Conservation (phyloP, 2,797 vertebrate species). For the Phrynocephalus guinanensis region DNA sequence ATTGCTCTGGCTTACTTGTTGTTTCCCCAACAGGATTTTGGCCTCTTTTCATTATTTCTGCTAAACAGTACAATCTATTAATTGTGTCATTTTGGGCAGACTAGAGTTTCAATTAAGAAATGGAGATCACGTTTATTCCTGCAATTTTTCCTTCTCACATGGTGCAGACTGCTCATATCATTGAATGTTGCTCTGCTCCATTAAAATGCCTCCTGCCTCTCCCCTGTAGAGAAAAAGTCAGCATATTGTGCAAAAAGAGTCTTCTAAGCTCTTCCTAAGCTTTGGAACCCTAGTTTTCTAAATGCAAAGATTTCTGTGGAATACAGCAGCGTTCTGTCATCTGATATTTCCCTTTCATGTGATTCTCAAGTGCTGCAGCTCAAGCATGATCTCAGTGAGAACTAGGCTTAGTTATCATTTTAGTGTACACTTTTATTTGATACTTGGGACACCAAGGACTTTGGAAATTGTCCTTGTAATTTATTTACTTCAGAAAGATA, state of each 20-base stretch:
- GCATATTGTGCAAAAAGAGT: neutral
- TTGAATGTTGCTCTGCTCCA: neutral
- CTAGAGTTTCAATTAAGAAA: conserved; percentile 72
- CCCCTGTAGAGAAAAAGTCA: neutral
- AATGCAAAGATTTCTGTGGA: neutral
- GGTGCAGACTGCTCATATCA: neutral
- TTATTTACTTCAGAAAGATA: conserved; percentile 70
- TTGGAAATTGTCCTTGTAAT: conserved; percentile 69
- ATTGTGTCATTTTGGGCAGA: conserved; percentile 64
- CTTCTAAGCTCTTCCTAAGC: neutral
- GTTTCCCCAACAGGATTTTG: too few species aligned
- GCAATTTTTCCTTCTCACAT: too few species aligned
- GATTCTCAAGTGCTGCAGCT: neutral
- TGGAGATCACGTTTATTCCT: conserved; percentile 72
- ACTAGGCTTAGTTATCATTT: neutral
- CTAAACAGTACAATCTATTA: conserved; percentile 67
- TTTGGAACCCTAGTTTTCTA: neutral
- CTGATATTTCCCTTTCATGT: neutral
- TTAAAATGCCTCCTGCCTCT: neutral
- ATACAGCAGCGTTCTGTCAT: neutral
- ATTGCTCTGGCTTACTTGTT: too few species aligned
- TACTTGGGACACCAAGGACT: conserved; percentile 74
- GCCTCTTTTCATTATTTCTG: conserved; percentile 62
- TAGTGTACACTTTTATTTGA: conserved; percentile 72
- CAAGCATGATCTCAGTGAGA: neutral